A percentile compares a stretch with the other conserved stretches of the same genome.
phyloP scores from a whole-genome alignment of 2,113 vertebrate species.

The Crotophaga sulcirostris region DNA sequence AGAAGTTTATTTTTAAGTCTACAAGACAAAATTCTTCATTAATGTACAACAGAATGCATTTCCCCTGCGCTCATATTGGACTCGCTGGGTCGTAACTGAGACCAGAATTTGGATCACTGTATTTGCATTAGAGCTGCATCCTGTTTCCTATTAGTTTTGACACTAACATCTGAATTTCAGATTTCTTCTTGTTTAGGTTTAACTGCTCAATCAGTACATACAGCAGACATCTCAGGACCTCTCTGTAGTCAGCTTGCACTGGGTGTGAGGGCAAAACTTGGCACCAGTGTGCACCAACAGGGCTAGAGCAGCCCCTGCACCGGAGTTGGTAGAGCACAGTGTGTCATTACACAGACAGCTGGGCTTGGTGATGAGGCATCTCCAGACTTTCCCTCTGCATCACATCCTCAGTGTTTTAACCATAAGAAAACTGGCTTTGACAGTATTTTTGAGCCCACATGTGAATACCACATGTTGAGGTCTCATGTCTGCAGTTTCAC shows the following conservation, averaged over 20 bases:
- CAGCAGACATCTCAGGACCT: not conserved
- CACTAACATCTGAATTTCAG: conserved; percentile 59
- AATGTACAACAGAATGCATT: not conserved
- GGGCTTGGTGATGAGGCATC: not conserved
- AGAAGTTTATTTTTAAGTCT: conserved; percentile 33
- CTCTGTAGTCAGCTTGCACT: not conserved
- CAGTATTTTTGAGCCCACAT: conserved; percentile 51
- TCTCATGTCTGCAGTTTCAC: conserved; percentile 65
- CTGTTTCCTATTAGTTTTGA: conserved; percentile 34
- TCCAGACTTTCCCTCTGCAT: not conserved
- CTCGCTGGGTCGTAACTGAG: not conserved
- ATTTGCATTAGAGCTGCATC: not conserved
- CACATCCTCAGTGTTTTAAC: not conserved
- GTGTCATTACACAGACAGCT: not conserved
- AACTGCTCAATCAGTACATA: not conserved
- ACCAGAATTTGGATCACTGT: not conserved
- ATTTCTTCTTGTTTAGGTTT: not conserved
- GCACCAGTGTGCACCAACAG: not conserved
- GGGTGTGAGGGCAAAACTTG: not conserved
- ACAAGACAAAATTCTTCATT: not conserved
- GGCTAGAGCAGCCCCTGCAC: not conserved
- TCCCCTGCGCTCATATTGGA: not conserved
- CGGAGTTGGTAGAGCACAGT: not conserved
- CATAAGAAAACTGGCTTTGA: not conserved
- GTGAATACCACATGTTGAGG: conserved; percentile 69